Evolutionary conservation across 2,797 vertebrate genomes (phyloP).

Genomic region (Catharus ustulatus): DNA sequence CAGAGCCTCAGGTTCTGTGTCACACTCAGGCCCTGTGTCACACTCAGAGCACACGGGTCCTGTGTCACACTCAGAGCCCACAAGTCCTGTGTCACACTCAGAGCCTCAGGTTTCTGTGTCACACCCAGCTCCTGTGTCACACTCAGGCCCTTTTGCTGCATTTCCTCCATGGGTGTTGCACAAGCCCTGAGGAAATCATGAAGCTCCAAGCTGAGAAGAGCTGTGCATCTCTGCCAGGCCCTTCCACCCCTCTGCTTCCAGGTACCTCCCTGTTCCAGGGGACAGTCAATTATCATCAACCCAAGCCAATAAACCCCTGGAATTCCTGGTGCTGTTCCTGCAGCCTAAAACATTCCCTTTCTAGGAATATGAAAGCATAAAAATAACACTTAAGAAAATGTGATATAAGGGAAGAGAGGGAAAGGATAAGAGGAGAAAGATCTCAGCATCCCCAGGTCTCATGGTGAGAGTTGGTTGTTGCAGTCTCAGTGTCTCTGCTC

Average conservation of each 20-base stretch:
- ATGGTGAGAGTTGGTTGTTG: background rate
- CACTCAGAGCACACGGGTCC: too few species aligned
- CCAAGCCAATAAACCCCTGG: background rate
- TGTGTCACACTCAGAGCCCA: too few species aligned
- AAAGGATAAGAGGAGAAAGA: background rate
- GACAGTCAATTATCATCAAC: background rate
- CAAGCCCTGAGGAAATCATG: background rate
- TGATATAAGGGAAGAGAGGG: background rate
- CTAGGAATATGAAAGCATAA: background rate
- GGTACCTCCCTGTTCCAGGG: background rate
- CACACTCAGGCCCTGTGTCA: too few species aligned
- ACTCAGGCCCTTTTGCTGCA: background rate
- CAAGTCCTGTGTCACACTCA: too few species aligned
- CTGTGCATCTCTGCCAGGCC: background rate
- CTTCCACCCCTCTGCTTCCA: background rate
- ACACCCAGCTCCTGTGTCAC: too few species aligned
- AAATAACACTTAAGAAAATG: background rate
- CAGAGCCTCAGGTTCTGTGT: too few species aligned
- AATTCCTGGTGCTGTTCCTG: background rate
- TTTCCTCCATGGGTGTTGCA: background rate
- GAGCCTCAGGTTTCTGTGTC: too few species aligned
- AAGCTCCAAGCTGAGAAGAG: rapidly evolving
- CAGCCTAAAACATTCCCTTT: background rate
- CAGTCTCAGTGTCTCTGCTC: background rate
- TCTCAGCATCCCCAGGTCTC: background rate